A percentile compares a stretch with the other conserved stretches of the same genome.
These are phyloP conservation scores for Peromyscus aztecus DNA, from an alignment of 2,797 vertebrate species.

Conservation along the genomic window DNA sequence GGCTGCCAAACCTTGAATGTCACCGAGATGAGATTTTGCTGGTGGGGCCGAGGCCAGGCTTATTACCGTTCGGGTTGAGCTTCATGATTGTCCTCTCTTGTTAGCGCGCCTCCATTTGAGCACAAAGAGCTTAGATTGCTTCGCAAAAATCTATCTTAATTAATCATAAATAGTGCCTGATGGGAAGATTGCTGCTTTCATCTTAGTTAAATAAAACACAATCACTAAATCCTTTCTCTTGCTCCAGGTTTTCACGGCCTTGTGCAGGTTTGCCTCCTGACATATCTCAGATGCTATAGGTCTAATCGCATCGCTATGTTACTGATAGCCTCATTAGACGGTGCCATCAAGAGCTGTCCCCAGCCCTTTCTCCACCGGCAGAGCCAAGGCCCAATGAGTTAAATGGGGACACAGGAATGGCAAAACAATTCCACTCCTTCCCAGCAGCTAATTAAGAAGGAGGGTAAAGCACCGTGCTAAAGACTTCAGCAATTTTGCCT, in stretches of 20 bases:
- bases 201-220: constrained; percentile 81
- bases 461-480: constrained; percentile 80
- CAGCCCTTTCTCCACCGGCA: constrained; percentile 71
- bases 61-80: constrained; percentile 44
- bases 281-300: constrained; percentile 71
- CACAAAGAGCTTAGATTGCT: constrained; percentile 74
- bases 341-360: constrained; percentile 79
- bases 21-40: constrained; percentile 69
- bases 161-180: constrained; percentile 84
- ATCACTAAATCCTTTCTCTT: constrained; percentile 76
- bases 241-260: constrained; percentile 76
- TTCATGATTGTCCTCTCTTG: constrained; percentile 48
- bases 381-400: constrained; percentile 84
- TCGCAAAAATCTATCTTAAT: constrained; percentile 82
- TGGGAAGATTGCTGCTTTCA: constrained; percentile 84
- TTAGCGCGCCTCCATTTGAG: constrained; percentile 37
- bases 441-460: constrained; percentile 86
- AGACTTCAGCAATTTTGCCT: constrained; percentile 79
- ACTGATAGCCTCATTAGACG: constrained; percentile 86
- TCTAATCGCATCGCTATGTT: constrained; percentile 82
- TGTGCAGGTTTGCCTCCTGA: constrained; percentile 82
- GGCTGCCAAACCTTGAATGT: constrained; percentile 76
- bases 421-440: constrained; percentile 84
- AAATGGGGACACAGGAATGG: constrained; percentile 82
- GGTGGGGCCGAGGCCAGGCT: constrained; percentile 71